Base-by-base conservation (phyloP, 2,113 vertebrate genomes). In the Cinclus mexicanus region DNA sequence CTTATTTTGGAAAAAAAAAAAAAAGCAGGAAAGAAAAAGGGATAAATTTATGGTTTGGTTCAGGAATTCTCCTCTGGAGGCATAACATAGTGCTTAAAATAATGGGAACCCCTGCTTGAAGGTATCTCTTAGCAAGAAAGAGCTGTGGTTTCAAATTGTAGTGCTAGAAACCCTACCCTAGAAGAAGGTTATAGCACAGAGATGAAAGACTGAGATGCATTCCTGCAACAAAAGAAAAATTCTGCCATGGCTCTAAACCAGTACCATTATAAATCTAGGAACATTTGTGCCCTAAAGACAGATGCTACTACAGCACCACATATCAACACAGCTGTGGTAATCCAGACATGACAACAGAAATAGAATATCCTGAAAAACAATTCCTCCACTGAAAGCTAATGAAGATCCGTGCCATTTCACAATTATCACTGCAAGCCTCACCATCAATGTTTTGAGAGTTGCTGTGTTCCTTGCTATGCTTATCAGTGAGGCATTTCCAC, bases 1-100 rank as follows among this genome's bases (percentile, higher is more conserved):
- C n/a, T 90, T 72, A 9, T 23, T 89, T 52, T 24, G 22, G 13
- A 12, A 12, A 29, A 28, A 10, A 33, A 10, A 33, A 28, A 29
- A 39, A 28, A 41, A 12, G 3, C 12, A 26, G 6, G 9, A 4
- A 12, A 31, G 41, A 16, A 41, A 57, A 63, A 57, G 2, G 4
- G 83, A 26, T 55, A 72, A 69, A 59, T 91, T 76, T 78, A 93
- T 75, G 60, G 63, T 5, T 96, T 85, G 37, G 29, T 76, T 87
- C 75, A 89, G 85, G 84, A 95, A 84, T 89, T 93, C 83, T 93
- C 46, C 65, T 90, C 96, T 84, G 57, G 42, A 94, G 91, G 71
- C 28, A 82, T 31, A 94, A 75, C 31, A 71, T 5, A 49, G 64
- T 65, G 19, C 71, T 94, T 96, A 84, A 95, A 94, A 95, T 94